Percentiles rank a stretch among this genome's conserved stretches.
Conservation (phyloP, 30 jellyfish, hydroid and myxozoan genomes). For the Cassiopea andromeda region DNA sequence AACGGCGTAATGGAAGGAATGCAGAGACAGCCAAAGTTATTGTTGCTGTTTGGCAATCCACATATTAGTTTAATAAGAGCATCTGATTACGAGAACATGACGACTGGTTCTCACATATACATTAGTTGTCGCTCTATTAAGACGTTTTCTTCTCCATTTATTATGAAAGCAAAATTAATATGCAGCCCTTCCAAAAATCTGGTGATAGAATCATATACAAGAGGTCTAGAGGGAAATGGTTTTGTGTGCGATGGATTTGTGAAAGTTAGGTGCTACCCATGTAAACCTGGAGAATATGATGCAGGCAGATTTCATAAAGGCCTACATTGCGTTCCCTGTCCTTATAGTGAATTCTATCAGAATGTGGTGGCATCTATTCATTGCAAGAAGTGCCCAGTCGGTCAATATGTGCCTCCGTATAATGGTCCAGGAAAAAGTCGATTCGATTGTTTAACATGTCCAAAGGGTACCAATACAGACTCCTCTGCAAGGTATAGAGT, state of each 20-base stretch:
- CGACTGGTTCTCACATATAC: background rate
- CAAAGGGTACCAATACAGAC: no score
- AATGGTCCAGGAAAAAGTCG: no score
- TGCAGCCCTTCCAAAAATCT: background rate
- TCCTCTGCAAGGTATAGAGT: no score
- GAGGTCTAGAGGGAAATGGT: background rate
- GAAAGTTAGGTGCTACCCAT: background rate
- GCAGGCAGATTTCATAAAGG: no score
- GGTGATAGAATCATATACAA: background rate
- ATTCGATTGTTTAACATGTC: no score
- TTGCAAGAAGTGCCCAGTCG: no score
- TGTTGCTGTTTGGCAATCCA: background rate
- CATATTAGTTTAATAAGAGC: background rate
- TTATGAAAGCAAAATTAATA: background rate
- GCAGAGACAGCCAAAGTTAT: background rate
- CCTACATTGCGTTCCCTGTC: no score
- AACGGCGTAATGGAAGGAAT: no score
- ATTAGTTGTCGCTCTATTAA: background rate
- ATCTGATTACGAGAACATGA: background rate
- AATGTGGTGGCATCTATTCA: no score
- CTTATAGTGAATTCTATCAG: no score
- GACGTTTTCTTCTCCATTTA: background rate
- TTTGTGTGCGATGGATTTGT: background rate
- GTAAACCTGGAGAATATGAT: no score
- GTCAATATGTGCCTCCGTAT: no score